These are phyloP conservation scores for Pararge aegeria DNA, from an alignment of 1,140 invertebrate genomes.

Conservation along the genomic window DNA sequence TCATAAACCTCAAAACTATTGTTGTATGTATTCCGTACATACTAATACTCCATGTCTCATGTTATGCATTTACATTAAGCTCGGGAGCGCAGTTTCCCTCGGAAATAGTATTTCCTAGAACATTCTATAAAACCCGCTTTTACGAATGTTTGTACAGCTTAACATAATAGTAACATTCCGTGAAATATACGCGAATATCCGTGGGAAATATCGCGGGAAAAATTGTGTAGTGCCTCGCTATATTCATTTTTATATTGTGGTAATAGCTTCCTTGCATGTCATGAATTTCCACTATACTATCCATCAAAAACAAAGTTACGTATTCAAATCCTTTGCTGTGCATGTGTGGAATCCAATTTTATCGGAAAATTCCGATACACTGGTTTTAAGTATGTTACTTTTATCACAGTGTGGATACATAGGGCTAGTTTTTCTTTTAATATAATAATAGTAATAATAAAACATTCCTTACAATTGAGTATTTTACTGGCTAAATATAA, in stretches of 20 bases:
- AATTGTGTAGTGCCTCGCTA: slow-evolving; percentile 1
- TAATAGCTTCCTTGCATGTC: slow-evolving; percentile 6
- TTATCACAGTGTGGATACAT: too few relatives aligned
- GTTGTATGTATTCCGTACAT: not conserved
- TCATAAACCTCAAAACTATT: too few relatives aligned
- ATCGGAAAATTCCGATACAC: not conserved
- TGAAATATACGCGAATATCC: not conserved
- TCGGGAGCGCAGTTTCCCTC: not conserved
- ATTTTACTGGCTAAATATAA: too few relatives aligned
- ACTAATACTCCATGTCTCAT: not conserved
- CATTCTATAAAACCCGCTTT: slow-evolving; percentile 1
- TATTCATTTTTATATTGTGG: slow-evolving; percentile 7
- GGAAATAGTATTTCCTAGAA: not conserved
- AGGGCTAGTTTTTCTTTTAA: too few relatives aligned
- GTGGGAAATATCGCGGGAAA: slow-evolving; percentile 3
- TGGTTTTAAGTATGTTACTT: not conserved
- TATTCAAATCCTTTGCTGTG: slow-evolving; percentile 5
- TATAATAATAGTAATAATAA: too few relatives aligned
- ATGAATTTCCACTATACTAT: not conserved
- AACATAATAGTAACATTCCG: slow-evolving; percentile 7
- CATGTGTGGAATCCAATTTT: not conserved
- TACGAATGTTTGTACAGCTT: not conserved
- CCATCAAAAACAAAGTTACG: slow-evolving; percentile 4
- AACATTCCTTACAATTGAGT: too few relatives aligned
- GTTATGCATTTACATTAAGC: not conserved